Evolutionary conservation across 2,113 vertebrate species (phyloP), one percentile per base, ranked within the genome.

Genomic region (Polypterus senegalus): DNA sequence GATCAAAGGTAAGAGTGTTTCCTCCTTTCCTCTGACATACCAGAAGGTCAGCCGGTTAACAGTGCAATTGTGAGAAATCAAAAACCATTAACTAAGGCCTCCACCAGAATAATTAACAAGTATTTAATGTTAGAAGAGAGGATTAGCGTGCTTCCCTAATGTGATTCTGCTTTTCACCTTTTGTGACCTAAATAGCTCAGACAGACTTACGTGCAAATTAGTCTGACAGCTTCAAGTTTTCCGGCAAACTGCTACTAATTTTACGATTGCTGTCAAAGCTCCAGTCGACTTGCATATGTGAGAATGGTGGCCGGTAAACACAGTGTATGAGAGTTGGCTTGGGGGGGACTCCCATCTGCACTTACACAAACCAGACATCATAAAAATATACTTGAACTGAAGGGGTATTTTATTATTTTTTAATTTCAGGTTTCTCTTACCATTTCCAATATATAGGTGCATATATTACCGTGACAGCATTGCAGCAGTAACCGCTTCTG

Each of bases 1-100:
- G 96, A 99, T 73, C 96, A 99, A 86, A 95, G 95, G 96, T 99
- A 73, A 91, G 90, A 48, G 46, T 6, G 7, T 5, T 3, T 57
- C 55, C 4, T 27, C 27, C 27, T 27, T 27, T 27, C 27, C 51
- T 53, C 51, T 8, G 10, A 53, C 7, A 7, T n/a, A n/a, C 10
- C 10, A 8, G 7, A 53, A 53, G 7, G 7, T 8, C 51, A 7
- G 51, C 10, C 10, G 51, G 7, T n/a, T 27, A 27, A 27, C 27
- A 27, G 27, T 27, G 27, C 27, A 27, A 27, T 27, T 27, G 27
- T 4, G 27, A 45, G 27, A 58, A 58, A 45, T 58, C 56, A 58
- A 58, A 45, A 58, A 7, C 8, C 56, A 45, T 54, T 54, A 53
- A 9, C 46, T 54, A 44, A 5, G 27, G 9, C 3, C 43, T 52